Conservation (phyloP, 1,140 invertebrate species). For the Trigoniulus corallinus region DNA sequence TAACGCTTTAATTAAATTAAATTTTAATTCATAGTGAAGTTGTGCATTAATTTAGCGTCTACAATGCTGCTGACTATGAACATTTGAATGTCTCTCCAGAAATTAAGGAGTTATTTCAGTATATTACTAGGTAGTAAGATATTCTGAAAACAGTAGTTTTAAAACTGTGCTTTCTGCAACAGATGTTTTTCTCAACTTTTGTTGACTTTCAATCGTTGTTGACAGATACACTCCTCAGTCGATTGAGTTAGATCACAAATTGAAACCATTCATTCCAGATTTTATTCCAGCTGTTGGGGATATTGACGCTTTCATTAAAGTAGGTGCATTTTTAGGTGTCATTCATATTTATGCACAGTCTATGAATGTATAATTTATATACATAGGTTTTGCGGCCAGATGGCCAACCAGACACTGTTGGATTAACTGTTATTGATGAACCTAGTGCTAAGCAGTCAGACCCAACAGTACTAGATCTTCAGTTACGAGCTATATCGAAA, state of each 20-base stretch:
- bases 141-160: neutral
- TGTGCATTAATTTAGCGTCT: slow-evolving; percentile 44
- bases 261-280: slow-evolving; percentile 89
- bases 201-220: slow-evolving; percentile 13
- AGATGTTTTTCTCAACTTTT: neutral
- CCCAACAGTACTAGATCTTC: slow-evolving; percentile 79
- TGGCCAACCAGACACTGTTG: slow-evolving; percentile 47
- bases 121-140: slow-evolving; percentile 51
- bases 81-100: slow-evolving; percentile 63
- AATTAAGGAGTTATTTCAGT: slow-evolving; percentile 81
- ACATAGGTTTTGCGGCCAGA: slow-evolving; percentile 67
- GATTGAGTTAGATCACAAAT: slow-evolving; percentile 72
- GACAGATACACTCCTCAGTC: slow-evolving; percentile 76
- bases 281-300: slow-evolving; percentile 96
- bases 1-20: too few species aligned
- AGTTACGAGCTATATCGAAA: slow-evolving; percentile 69
- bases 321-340: too few species aligned
- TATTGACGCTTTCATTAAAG: slow-evolving; percentile 93
- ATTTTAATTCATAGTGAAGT: slow-evolving; percentile 9
- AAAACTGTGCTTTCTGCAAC: neutral
- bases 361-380: too few species aligned
- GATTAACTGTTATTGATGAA: slow-evolving; percentile 80
- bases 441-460: slow-evolving; percentile 89
- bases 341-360: too few species aligned
- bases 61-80: slow-evolving; percentile 70